Base-by-base conservation (phyloP, 1,140 invertebrate genomes). In the Heliconius melpomene region DNA sequence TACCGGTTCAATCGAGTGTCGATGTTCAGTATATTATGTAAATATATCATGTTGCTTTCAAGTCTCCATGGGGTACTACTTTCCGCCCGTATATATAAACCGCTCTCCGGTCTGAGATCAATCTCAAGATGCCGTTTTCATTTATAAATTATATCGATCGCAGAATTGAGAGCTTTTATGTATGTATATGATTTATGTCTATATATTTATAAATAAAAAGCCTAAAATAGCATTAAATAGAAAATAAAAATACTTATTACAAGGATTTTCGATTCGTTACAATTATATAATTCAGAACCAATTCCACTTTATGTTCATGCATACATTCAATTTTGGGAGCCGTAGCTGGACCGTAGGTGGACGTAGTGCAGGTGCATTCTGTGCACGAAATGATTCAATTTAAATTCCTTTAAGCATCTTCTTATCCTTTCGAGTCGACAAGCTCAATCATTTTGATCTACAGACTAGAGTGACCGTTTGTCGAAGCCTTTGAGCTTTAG, bases 391-490 rank as follows among this genome's bases (percentile, higher is more conserved):
- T 66, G 20, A 26, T 75, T 38, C 74, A 66, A 75, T 75, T 75
- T 75, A 57, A 40, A 75, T 75, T 75, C 74, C 74, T 75, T 75
- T 66, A 75, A 75, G 32, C 23, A 7, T 54, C 20, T 75, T 38
- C 74, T 75, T 60, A 38, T 60, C 74, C 32, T 66, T 75, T 75
- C 54, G 23, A 74, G 13, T 57, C 54, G 38, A 75, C 74, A 26
- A 52, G 26, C 26, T 26, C 54, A 75, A 75, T 75, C 54, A 60
- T 75, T 77, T 66, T 66, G 60, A 66, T 66, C 60, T 66, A 29
- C 60, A 66, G 60, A 66, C 26, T 26, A 29, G 60, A 66, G 60
- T 66, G 60, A 66, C 60, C 60, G 60, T 66, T 66, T 29, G 60
- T 66, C 60, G 60, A 66, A 66, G 60, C 60, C 60, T 66, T 66